Conservation (phyloP, 2,797 vertebrate species). For the Spondyliosoma cantharus region DNA sequence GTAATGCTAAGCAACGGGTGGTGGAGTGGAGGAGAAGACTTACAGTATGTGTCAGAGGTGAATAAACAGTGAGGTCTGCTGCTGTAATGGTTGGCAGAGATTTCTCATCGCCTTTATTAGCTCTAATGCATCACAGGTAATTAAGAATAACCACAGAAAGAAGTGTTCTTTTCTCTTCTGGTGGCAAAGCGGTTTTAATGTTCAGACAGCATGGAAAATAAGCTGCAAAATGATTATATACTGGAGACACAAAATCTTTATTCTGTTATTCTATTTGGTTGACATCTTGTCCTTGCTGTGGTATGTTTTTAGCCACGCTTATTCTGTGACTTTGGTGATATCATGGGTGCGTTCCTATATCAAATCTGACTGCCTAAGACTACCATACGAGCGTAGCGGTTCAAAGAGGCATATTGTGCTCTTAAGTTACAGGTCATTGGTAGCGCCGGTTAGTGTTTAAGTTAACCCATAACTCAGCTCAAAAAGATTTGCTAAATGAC, state of each 20-base stretch:
- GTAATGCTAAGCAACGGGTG: constrained; percentile 71
- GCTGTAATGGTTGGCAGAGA: constrained; percentile 72
- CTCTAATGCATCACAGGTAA: constrained; percentile 36
- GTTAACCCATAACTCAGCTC: too few relatives aligned
- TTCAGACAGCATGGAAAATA: constrained; percentile 17
- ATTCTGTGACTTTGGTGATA: too few relatives aligned
- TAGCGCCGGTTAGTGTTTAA: too few relatives aligned
- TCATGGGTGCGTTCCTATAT: too few relatives aligned
- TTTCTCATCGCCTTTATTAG: constrained; percentile 62
- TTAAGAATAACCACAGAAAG: constrained; percentile 44
- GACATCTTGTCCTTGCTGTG: background rate
- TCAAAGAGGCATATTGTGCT: too few relatives aligned
- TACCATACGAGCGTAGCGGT: too few relatives aligned
- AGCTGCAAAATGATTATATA: background rate
- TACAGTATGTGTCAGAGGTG: constrained; percentile 63
- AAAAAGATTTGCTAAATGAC: too few relatives aligned
- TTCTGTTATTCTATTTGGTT: background rate
- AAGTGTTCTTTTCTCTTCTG: constrained; percentile 32
- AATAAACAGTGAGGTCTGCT: constrained; percentile 66
- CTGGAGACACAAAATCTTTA: constrained; percentile 12
- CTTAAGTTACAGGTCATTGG: too few relatives aligned
- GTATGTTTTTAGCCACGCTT: background rate
- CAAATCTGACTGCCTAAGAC: too few relatives aligned
- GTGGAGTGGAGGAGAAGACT: constrained; percentile 61
- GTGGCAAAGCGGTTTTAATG: constrained; percentile 5